Base-by-base conservation (phyloP, 2,888 invertebrate genomes). In the Sminthurides aquaticus region DNA sequence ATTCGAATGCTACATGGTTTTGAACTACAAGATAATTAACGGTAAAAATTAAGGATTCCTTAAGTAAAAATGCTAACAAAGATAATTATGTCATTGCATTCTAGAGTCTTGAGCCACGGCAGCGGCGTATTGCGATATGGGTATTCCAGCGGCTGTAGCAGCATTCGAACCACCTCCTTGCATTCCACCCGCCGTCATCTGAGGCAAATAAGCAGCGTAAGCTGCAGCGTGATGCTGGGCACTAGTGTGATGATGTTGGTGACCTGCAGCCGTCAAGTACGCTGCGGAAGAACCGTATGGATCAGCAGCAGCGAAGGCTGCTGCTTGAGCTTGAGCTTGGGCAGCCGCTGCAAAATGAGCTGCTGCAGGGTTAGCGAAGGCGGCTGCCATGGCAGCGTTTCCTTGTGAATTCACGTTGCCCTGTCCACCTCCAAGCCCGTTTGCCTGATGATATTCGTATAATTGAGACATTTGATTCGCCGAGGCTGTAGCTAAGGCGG, bases 281-380 rank as follows among this genome's bases (percentile, higher is more conserved):
- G 25, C 49, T 27, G 49, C 57, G 15, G 65, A 62, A 26, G 67
- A 64, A 28, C 64, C 54, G 8, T 49, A 61, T 49, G 69, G 70
- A 11, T 70, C 69, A 56, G 70, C 70, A 57, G 70, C 70, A 20
- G 70, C 68, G 28, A 67, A 67, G 15, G 69, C 69, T 11, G 69
- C 70, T 5, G 52, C 52, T 18, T 8, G 11, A 15, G 8, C 5
- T 20, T 8, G 11, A 15, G 5, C 11, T 5, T 8, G 15, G 48
- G 67, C 65, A 11, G 67, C 62, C 5, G 66, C 67, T 1, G 67
- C 69, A 64, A 66, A 67, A 34, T 71, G 71, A 8, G 70, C 67
- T 27, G 69, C 69, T 22, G 68, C 54, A 11, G 60, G 59, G 2
- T 52, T 58, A 11, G 63, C 62, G 5, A 67, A 62, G n/a, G 62